Base-by-base conservation (phyloP, 2,113 vertebrate species). In the Oreochromis spilurus region DNA sequence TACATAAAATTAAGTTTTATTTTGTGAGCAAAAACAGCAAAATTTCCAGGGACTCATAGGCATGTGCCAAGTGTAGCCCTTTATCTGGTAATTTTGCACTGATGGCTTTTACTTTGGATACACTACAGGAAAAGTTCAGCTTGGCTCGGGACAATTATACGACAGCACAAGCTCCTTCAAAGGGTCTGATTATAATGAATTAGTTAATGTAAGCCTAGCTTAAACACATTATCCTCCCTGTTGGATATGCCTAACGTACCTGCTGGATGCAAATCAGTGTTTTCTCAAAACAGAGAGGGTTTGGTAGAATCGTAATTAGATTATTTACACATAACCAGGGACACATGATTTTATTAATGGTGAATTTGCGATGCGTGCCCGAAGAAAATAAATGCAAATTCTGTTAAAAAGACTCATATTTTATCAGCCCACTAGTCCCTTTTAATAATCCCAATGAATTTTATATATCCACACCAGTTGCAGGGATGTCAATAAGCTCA, bases 111-210 rank as follows among this genome's bases (percentile, higher is more conserved):
- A 52, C 36, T 57, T 75, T 75, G 21, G 38, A 86, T 48, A 89
- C 36, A 67, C 26, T 67, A 65, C 58, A 13, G 70, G 77, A 67
- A 83, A 48, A 16, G 60, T 77, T 85, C 62, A 72, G 60, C 79
- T 72, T 48, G 4, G 43, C 77, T 82, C 17, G 45, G 75, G 24
- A 83, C 55, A 34, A 40, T 57, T 40, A 58, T 40, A 85, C 77
- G 14, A 77, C 24, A 26, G 13, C 54, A 57, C 65, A 77, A 84
- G 84, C 85, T 50, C 52, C 31, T 67, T 75, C 81, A 53, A 78
- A 79, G 67, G 85, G 55, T 84, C 62, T 83, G 62, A 85, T 93
- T 83, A 88, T 84, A 65, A 87, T 82, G 84, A 87, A 85, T 89
- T 85, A 86, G 85, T 89, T 79, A 14, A 85, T 40, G 55, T 87